Base-by-base conservation (phyloP, 2,797 vertebrate genomes). In the Chaenodraco wilsoni region DNA sequence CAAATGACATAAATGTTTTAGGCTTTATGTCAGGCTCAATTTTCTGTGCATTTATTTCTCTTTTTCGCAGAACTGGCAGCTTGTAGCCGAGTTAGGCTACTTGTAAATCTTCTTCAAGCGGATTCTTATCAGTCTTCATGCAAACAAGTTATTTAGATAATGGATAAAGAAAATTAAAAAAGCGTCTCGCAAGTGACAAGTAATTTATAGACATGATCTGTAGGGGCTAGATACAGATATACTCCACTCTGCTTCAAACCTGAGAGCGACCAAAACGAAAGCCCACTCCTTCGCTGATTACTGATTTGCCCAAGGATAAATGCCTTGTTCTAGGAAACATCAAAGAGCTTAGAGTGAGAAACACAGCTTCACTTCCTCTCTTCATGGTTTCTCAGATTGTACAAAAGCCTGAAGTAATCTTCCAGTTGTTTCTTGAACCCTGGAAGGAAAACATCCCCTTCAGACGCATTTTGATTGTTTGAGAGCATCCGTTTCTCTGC, bases 301-400 rank as follows among this genome's bases (percentile, higher is more conserved):
- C 52, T 57, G 79, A 81, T 82, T 57, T 63, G 51, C 19, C 72
- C 17, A 64, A 51, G 76, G 60, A 84, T 66, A 61, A 69, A 85
- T 40, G 57, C 43, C 31, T 74, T 69, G 52, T 82, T 80, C 63
- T 31, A 23, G 51, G 70, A 84, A 69, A 76, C 77, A 86, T 86
- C 72, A 86, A 87, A 54, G 86, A 67, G 9, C 11, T 0, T 45
- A n/a, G 31, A 81, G 9, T 58, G 73, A 66, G 55, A 64, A 65
- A 66, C 58, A 14, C 15, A 44, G 64, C 5, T 65, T 77, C 58
- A 65, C 65, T 65, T 77, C 64, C 67, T 78, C 65, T 60, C 66
- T 48, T 76, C 72, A 3, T 17, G 56, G 33, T 68, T 76, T 64
- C 62, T 66, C 21, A 2, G 33, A 23, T 74, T 11, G 17, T 31